Evolutionary conservation across 1,140 invertebrate species (phyloP).

Genomic region (Muscidifurax raptorellus): DNA sequence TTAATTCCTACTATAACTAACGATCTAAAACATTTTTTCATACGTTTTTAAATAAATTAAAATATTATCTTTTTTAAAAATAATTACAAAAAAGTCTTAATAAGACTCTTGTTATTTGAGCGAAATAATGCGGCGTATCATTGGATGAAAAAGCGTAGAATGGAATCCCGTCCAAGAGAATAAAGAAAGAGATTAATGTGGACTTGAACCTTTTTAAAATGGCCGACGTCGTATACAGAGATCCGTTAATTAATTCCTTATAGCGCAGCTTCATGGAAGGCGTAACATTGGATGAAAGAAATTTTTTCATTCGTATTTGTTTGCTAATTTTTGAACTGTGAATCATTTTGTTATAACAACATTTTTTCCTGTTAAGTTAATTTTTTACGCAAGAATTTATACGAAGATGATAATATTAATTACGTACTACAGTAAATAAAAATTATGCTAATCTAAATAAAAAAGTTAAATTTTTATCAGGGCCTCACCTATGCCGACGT

Average conservation of each 20-base stretch:
- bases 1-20: not conserved
- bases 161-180: not conserved
- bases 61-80: not conserved
- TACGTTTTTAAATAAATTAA: no score
- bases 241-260: constrained; percentile 8
- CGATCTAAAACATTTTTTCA: not conserved
- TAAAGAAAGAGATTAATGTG: not conserved
- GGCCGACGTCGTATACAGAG: constrained; percentile 21
- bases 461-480: constrained; percentile 64
- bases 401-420: no score
- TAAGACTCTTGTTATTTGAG: not conserved
- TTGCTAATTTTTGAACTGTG: not conserved
- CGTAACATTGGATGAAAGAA: not conserved
- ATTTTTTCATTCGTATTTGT: constrained; percentile 5
- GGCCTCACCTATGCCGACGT: constrained; percentile 88
- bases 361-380: no score
- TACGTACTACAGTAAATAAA: constrained; percentile 42
- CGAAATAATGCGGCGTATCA: constrained; percentile 19
- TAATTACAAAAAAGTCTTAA: not conserved
- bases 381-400: no score
- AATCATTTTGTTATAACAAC: not conserved
- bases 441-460: constrained; percentile 1
- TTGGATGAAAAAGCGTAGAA: constrained; percentile 25
- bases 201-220: constrained; percentile 44
- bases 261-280: not conserved